Evolutionary conservation across 2,888 invertebrate species (phyloP), one percentile per base, ranked within the genome.

Genomic region (Gerris lacustris): DNA sequence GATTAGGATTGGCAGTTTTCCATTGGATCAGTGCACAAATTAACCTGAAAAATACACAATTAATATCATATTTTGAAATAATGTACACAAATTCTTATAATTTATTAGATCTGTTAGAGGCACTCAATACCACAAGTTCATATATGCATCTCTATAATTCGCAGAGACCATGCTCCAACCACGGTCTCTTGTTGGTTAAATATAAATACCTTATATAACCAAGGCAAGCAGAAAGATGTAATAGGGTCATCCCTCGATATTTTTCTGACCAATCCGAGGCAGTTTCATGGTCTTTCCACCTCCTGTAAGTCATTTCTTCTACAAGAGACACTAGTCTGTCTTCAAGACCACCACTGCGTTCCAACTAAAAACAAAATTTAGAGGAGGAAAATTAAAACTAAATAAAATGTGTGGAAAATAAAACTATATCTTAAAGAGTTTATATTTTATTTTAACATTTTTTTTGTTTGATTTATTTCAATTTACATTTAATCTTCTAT

Each of bases 181-280:
- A n/a, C 31, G 31, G 4, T 4, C 31, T 31, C 31, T 31, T 31
- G 31, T 2, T 4, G 31, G 31, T 31, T 4, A 31, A 31, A 31
- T 31, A 31, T 31, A 31, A 31, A 72, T 79, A 79, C 77, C 79
- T 79, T 0, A 92, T 88, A 78, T 92, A 96, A 5, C 96, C 96
- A 69, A 97, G 83, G 15, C 92, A 91, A 7, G 96, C 94, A 47
- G 95, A 91, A 76, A 97, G 82, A 80, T 97, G 97, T 7, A 97
- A 83, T 67, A 95, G 83, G 0, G 93, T 92, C 81, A 94, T 88
- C 66, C 86, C 86, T 72, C 84, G 79, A 76, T 83, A 84, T 77
- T 86, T 84, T 70, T 84, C 81, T 76, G 84, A 84, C 86, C 87
- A 87, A 66, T 84, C 81, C n/a, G 67, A 69, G 9, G 63, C 18